These are phyloP conservation scores for Periophthalmus magnuspinnatus DNA, from an alignment of 2,797 vertebrate species.

Conservation along the genomic window DNA sequence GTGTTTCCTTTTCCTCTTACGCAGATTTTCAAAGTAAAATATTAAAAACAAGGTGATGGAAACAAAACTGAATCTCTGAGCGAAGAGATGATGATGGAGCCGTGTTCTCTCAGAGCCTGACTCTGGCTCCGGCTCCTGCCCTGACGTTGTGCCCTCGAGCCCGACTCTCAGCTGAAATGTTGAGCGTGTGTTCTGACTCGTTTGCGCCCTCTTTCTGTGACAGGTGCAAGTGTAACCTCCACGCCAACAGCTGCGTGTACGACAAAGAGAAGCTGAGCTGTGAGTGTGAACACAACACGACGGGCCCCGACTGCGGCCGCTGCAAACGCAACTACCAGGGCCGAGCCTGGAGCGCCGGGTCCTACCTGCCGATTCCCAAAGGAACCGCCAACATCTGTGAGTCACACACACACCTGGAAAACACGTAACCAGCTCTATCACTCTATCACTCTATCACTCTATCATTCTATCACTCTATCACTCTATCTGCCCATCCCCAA, in stretches of 20 bases:
- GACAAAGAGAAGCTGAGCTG: conserved; percentile 95
- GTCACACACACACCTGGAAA: no score
- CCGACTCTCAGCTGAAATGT: conserved; percentile 38
- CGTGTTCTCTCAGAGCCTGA: conserved; percentile 42
- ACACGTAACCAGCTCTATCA: no score
- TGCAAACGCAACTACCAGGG: conserved; percentile 98
- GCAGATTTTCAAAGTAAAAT: no score
- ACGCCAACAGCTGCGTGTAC: conserved; percentile 94
- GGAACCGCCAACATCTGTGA: conserved; percentile 99
- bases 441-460: no score
- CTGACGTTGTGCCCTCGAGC: conserved; percentile 55
- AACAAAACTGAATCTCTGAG: no score
- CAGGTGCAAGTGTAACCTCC: conserved; percentile 99
- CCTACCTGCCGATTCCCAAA: conserved; percentile 97
- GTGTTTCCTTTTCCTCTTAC: no score
- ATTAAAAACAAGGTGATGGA: no score
- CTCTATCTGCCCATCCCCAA: conserved; percentile 98
- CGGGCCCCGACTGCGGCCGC: conserved; percentile 95
- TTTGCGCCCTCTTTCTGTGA: conserved; percentile 57
- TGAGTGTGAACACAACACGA: conserved; percentile 98
- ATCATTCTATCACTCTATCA: no score
- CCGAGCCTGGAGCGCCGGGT: conserved; percentile 93
- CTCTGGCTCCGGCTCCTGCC: conserved; percentile 35
- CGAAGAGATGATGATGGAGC: conserved; percentile 55
- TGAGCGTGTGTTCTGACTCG: conserved; percentile 24